phyloP scores from a whole-genome alignment of 2,888 invertebrate species.

The Leptinotarsa tumamoca region DNA sequence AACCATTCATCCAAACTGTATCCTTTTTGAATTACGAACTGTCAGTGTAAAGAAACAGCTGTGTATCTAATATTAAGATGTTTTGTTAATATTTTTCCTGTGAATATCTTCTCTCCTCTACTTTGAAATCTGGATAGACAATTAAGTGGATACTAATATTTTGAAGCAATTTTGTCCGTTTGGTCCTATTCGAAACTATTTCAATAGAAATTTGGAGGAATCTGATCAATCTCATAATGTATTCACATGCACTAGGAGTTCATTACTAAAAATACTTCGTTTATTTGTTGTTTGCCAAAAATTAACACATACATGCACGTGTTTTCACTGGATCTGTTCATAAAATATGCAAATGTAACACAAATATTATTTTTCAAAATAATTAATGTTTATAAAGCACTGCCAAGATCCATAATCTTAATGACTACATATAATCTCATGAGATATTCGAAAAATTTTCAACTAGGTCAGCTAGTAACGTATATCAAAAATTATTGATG shows the following conservation, averaged over 20 bases:
- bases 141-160: too few species aligned
- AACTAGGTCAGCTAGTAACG: too few species aligned
- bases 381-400: not conserved
- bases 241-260: not conserved
- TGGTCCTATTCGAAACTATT: not conserved
- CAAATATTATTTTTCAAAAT: constrained; percentile 5
- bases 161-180: not conserved
- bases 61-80: too few species aligned
- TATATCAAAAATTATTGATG: too few species aligned
- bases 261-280: constrained; percentile 9
- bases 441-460: not conserved
- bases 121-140: too few species aligned
- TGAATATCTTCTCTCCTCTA: too few species aligned
- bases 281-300: constrained; percentile 14
- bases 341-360: constrained; percentile 8
- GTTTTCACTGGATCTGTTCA: not conserved
- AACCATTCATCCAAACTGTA: too few species aligned
- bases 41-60: too few species aligned
- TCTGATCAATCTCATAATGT: not conserved
- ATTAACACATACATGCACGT: not conserved
- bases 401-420: constrained; percentile 1
- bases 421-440: too few species aligned
- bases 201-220: not conserved
- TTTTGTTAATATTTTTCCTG: too few species aligned
- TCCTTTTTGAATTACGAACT: too few species aligned